Evolutionary conservation across 35 echinoderm and acorn worm species (phyloP), one percentile per base, ranked within the genome.

Genomic region (Diadema setosum): DNA sequence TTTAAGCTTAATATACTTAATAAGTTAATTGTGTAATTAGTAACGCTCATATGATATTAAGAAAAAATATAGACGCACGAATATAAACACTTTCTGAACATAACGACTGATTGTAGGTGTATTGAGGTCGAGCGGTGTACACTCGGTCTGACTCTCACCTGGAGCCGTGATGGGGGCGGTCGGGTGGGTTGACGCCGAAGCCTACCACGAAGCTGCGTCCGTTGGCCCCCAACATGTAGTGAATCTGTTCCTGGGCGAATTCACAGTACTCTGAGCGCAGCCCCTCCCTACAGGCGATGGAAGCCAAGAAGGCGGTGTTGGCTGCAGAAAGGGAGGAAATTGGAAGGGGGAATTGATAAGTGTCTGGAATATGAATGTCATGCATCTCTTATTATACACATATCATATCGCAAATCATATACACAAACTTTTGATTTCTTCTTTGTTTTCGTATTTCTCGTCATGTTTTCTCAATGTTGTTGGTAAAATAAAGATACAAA

Each of bases 161-260:
- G 5, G 94, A 69, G 48, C 94, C 41, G 46, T 96, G 94, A 44
- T 96, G 94, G 1, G 94, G 94, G 14, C 82, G 26, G 43, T 88
- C 43, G 20, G 94, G 88, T 15, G 94, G 84, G 52, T 96, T 88
- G 12, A 45, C 36, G 3, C 94, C 94, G 59, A 91, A 96, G n/a
- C 94, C 94, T 5, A 96, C 86, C 0, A 96, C 89, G 57, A 82
- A 96, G 59, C 94, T 96, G 1, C 85, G 85, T 2, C 94, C 94
- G 31, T 6, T 65, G 36, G 75, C 67, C 18, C 94, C 94, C 1
- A 96, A 58, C 86, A 96, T 96, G 67, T 96, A 96, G 84, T 96
- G 36, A 0, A 96, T 92, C 85, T 96, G 94, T 23, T 58, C 5
- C 30, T 84, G 33, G 32, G 89, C 94, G 41, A 96, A 89, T 41